Conservation (phyloP, 2,888 invertebrate genomes). For the Lapara coniferarum region DNA sequence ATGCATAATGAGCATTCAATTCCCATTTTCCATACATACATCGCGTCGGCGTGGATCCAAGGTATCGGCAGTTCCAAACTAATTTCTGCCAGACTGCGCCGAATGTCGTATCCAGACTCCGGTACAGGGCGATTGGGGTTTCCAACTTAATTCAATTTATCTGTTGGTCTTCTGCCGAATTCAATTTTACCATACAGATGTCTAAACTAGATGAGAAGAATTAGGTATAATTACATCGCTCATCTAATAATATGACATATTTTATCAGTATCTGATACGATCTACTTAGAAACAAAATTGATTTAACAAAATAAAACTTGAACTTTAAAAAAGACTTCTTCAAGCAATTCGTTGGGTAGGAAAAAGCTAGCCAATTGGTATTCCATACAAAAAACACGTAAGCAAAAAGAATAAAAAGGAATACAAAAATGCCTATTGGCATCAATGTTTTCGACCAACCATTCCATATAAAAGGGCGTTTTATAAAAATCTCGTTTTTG, state of each 20-base stretch:
- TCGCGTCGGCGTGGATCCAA: background rate
- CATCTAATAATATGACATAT: background rate
- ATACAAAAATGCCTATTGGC: background rate
- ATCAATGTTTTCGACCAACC: conserved; percentile 30
- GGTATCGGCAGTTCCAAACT: background rate
- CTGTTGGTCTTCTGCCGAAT: conserved; percentile 24
- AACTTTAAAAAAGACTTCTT: too few species aligned
- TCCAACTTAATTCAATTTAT: conserved; percentile 19
- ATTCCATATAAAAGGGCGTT: conserved; percentile 17
- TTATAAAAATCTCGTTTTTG: conserved; percentile 33
- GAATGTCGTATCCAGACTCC: conserved; percentile 8
- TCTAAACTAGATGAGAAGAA: background rate
- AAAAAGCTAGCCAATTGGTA: too few species aligned
- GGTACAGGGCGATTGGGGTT: conserved; percentile 15
- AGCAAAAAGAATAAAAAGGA: too few species aligned
- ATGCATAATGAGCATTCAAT: background rate
- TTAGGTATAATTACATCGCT: background rate
- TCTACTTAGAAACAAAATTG: too few species aligned
- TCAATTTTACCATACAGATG: conserved; percentile 3
- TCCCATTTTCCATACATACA: background rate
- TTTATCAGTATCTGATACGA: too few species aligned
- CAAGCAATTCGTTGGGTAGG: too few species aligned
- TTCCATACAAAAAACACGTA: too few species aligned
- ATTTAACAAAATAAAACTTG: too few species aligned
- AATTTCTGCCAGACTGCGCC: background rate